Conservation (phyloP, 2,888 invertebrate species). For the Dicroscelio sp. region DNA sequence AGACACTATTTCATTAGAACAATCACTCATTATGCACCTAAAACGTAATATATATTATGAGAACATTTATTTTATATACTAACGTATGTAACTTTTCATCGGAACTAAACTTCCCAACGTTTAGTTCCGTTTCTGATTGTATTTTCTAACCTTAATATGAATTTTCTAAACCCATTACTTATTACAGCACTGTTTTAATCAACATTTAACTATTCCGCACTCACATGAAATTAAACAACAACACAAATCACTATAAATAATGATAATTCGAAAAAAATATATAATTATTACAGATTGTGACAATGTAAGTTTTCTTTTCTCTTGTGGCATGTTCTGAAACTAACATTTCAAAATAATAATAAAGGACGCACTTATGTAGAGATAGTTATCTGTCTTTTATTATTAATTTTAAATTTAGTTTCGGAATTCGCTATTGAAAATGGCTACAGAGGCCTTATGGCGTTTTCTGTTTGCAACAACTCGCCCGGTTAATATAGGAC, state of each 20-base stretch:
- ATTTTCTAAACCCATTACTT: not conserved
- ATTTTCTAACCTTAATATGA: not conserved
- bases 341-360: no score
- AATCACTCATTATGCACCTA: not conserved
- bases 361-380: no score
- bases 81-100: no score
- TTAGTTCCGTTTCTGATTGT: not conserved
- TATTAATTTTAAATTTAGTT: no score
- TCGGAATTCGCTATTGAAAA: no score
- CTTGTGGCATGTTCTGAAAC: no score
- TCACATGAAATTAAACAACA: not conserved
- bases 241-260: not conserved
- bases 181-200: not conserved
- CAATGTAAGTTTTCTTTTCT: no score
- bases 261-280: not conserved
- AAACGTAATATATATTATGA: not conserved
- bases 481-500: no score
- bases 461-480: no score
- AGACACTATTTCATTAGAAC: not conserved
- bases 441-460: no score
- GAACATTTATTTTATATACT: not conserved
- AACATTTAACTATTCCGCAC: not conserved
- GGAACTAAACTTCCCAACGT: not conserved
- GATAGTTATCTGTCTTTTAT: no score
- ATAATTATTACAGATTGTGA: not conserved